Percentiles rank a stretch among this genome's conserved stretches.
Evolutionary conservation across 2,888 invertebrate genomes (phyloP).

Genomic region (Hetaerina titia): DNA sequence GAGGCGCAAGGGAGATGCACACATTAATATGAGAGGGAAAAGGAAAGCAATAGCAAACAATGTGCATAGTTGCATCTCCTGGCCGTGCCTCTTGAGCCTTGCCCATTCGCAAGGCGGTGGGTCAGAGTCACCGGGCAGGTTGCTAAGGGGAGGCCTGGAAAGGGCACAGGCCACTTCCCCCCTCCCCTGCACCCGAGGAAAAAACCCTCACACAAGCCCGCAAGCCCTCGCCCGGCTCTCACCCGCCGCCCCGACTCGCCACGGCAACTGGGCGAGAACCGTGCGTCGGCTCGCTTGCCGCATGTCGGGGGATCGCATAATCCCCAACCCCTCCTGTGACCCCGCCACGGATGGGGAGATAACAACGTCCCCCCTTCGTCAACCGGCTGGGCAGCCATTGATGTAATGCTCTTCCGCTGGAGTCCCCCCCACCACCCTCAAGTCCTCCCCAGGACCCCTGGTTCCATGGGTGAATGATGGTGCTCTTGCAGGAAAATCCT

Average conservation of each 20-base stretch:
- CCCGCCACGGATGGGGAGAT: slow-evolving; percentile 59
- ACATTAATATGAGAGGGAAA: slow-evolving; percentile 52
- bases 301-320: slow-evolving; percentile 61
- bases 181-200: slow-evolving; percentile 62
- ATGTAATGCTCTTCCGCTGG: slow-evolving; percentile 60
- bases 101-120: slow-evolving; percentile 63
- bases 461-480: not conserved
- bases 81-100: slow-evolving; percentile 66
- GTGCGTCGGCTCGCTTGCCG: slow-evolving; percentile 66
- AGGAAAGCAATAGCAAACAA: slow-evolving; percentile 66
- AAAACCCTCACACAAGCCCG: slow-evolving; percentile 54
- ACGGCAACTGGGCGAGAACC: slow-evolving; percentile 62
- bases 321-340: slow-evolving; percentile 53
- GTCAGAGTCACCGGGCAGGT: slow-evolving; percentile 63
- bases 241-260: slow-evolving; percentile 62
- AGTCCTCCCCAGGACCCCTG: not conserved
- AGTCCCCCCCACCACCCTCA: slow-evolving; percentile 5
- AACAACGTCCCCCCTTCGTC: slow-evolving; percentile 41
- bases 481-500: not conserved
- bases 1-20: slow-evolving; percentile 71
- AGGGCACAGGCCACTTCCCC: slow-evolving; percentile 51
- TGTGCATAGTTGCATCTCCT: slow-evolving; percentile 67
- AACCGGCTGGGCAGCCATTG: slow-evolving; percentile 66
- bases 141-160: slow-evolving; percentile 64
- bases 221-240: slow-evolving; percentile 62